Base-by-base conservation (phyloP, 2,888 invertebrate genomes). In the Noctua comes region DNA sequence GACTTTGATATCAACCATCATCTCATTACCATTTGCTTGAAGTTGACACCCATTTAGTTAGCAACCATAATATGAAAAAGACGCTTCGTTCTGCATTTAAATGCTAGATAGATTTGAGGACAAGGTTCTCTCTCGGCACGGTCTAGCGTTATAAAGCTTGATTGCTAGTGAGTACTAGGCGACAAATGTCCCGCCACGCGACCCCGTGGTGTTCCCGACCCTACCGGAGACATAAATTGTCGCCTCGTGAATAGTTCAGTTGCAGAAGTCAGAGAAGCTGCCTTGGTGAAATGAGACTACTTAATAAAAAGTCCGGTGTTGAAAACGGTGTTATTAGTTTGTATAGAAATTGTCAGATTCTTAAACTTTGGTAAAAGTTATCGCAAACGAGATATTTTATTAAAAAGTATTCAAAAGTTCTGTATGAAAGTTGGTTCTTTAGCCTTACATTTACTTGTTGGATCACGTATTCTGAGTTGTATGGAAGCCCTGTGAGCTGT, bases 401-500 rank as follows among this genome's bases (percentile, higher is more conserved):
- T 68, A 1, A 43, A 51, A 77, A 68, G 11, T 43, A 16, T 64
- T 24, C 1, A 24, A 54, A 54, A 54, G 46, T 46, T 51, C 0
- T 18, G 0, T 27, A 21, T 24, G 8, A 48, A 57, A 57, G 27
- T 79, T 40, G 46, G 31, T 73, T 57, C 0, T 40, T 31, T 57
- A 48, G 65, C 46, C 27, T 27, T 36, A 48, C 5, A 59, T 40
- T 68, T n/a, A 48, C 13, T 43, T 43, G 36, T 24, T 82, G 27
- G 36, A 24, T 73, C 54, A 73, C 27, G 21, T 27, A 62, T 76
- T 72, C 40, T 54, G 46, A 69, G 68, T 69, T 77, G 68, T 73
- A 80, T 80, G 78, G 68, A 78, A 83, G 68, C 84, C 86, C 77
- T 86, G 77, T 73, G 76, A 86, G 74, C 76, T 68, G 84, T 83